These are phyloP conservation scores for Spodoptera picta DNA, from an alignment of 2,888 invertebrate species.

Conservation along the genomic window DNA sequence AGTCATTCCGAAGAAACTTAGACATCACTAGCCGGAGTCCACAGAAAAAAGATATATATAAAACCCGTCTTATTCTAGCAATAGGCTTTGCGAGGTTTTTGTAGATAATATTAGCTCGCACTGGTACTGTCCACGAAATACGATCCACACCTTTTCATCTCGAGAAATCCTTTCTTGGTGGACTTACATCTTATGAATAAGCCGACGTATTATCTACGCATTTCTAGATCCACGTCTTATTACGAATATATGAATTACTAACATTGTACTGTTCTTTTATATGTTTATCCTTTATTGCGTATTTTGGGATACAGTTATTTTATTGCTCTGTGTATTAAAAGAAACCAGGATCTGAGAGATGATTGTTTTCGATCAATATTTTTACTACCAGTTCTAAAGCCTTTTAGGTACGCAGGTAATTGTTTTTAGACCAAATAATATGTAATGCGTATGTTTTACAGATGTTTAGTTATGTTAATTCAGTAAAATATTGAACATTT, in stretches of 20 bases:
- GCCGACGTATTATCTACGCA: constrained; percentile 41
- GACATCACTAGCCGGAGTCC: constrained; percentile 14
- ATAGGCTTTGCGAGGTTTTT: constrained; percentile 26
- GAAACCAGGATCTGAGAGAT: not conserved
- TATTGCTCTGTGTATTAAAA: constrained; percentile 5
- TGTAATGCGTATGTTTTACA: no score
- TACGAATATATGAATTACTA: constrained; percentile 36
- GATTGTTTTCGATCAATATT: no score
- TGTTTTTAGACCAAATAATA: no score
- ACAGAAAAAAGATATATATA: constrained; percentile 10
- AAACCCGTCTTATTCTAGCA: constrained; percentile 14
- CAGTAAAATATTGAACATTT: no score
- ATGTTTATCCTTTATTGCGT: constrained; percentile 15
- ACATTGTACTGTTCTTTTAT: constrained; percentile 17
- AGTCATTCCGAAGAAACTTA: constrained; percentile 11
- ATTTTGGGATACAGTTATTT: not conserved
- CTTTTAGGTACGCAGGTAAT: no score
- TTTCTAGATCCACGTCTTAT: constrained; percentile 43
- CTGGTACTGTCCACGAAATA: constrained; percentile 32
- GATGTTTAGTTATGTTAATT: no score
- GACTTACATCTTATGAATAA: constrained; percentile 39
- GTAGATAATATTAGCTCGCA: constrained; percentile 31
- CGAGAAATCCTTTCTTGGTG: constrained; percentile 39
- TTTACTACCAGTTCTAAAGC: no score
- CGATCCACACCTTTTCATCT: constrained; percentile 50